These are phyloP conservation scores for Nyctereutes procyonoides DNA, from an alignment of 2,113 vertebrate species.

Conservation along the genomic window DNA sequence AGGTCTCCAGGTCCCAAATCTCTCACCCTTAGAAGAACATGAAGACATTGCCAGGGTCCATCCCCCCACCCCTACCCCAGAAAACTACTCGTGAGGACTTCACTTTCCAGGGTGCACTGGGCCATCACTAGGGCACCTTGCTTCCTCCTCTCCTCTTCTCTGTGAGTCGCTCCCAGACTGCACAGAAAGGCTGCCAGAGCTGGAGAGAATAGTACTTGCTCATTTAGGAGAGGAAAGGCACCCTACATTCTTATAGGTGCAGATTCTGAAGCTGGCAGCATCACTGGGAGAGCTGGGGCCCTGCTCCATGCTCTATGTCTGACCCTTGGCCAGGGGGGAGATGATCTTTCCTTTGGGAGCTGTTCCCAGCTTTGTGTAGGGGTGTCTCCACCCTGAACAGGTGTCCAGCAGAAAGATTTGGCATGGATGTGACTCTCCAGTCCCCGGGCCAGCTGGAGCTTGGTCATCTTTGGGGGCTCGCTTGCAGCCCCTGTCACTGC, in stretches of 20 bases:
- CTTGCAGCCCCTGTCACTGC: background rate
- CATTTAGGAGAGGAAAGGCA: background rate
- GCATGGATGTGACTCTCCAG: background rate
- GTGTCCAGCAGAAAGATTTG: background rate
- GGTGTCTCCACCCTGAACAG: background rate
- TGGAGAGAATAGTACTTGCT: background rate
- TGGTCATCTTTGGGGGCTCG: background rate
- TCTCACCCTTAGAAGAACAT: background rate
- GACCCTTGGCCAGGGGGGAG: background rate
- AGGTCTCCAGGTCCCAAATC: background rate
- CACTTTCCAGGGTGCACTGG: background rate
- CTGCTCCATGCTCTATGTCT: background rate
- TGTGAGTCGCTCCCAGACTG: background rate
- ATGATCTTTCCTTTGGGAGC: background rate
- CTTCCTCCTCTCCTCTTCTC: background rate
- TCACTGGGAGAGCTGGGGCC: background rate
- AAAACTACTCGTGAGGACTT: background rate
- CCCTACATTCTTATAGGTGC: background rate
- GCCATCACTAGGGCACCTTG: accelerated
- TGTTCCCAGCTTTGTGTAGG: background rate
- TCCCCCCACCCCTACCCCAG: background rate
- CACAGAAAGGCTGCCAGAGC: background rate
- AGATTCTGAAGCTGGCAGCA: background rate
- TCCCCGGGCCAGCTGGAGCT: background rate
- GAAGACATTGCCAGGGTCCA: background rate